Conservation (phyloP, 2,888 invertebrate species). For the Sesamia inferens region DNA sequence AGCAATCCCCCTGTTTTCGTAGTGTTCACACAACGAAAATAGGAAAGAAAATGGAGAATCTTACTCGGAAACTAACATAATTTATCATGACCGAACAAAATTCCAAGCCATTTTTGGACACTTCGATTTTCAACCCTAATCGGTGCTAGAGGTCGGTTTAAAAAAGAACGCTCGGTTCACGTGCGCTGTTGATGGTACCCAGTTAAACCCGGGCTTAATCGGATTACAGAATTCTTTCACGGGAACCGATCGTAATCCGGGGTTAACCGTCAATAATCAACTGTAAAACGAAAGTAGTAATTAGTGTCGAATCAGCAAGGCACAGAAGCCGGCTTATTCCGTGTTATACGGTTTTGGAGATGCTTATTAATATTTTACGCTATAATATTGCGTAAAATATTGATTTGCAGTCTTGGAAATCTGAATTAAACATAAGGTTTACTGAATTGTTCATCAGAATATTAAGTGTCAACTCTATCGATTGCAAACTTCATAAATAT, state of each 20-base stretch:
- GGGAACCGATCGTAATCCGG: constrained; percentile 63
- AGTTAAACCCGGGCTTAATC: constrained; percentile 61
- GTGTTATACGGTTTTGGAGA: constrained; percentile 27
- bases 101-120: constrained; percentile 29
- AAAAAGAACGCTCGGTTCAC: constrained; percentile 42
- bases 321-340: constrained; percentile 61
- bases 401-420: constrained; percentile 4
- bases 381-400: no score
- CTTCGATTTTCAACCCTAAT: constrained; percentile 46
- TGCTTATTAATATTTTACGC: background rate
- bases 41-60: constrained; percentile 22
- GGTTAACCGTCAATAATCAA: constrained; percentile 67
- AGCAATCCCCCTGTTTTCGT: constrained; percentile 15
- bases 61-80: constrained; percentile 37
- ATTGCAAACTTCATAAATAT: constrained; percentile 47
- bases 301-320: constrained; percentile 72
- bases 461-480: constrained; percentile 8
- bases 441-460: background rate
- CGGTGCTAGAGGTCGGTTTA: constrained; percentile 41
- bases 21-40: constrained; percentile 26
- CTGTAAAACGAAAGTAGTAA: constrained; percentile 70
- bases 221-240: constrained; percentile 67
- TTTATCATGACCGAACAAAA: constrained; percentile 46
- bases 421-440: background rate
- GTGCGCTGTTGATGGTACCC: constrained; percentile 49